phyloP scores from a whole-genome alignment of 2,888 invertebrate genomes.

The Ectropis crepuscularia region DNA sequence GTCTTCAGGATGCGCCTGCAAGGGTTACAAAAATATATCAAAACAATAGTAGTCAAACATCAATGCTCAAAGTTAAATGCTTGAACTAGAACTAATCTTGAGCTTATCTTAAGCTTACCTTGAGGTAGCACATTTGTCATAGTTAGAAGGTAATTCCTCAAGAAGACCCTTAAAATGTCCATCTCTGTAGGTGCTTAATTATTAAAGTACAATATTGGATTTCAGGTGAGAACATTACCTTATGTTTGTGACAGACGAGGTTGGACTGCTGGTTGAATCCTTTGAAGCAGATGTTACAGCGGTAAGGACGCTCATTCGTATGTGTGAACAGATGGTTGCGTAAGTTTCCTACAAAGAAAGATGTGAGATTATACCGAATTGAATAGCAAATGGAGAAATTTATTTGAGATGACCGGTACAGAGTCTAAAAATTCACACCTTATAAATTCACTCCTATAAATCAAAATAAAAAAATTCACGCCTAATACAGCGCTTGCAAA shows the following conservation, averaged over 20 bases:
- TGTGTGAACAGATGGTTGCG: slow-evolving; percentile 91
- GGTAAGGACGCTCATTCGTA: slow-evolving; percentile 91
- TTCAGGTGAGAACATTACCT: slow-evolving; percentile 65
- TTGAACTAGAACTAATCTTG: too few species aligned
- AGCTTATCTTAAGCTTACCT: too few species aligned
- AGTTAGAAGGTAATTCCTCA: background rate
- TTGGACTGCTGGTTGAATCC: slow-evolving; percentile 94
- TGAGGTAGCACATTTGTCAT: too few species aligned
- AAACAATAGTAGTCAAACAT: background rate
- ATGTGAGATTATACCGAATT: background rate
- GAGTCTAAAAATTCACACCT: too few species aligned
- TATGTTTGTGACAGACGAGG: slow-evolving; percentile 90
- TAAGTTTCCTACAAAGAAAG: slow-evolving; percentile 85
- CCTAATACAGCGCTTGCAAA: too few species aligned
- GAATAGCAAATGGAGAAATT: background rate
- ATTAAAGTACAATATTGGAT: too few species aligned
- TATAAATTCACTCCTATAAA: too few species aligned
- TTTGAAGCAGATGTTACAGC: slow-evolving; percentile 89
- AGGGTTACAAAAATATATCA: slow-evolving; percentile 9
- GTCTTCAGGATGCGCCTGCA: slow-evolving; percentile 67
- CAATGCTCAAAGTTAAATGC: too few species aligned
- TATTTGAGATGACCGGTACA: too few species aligned
- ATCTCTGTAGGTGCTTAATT: too few species aligned
- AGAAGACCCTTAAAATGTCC: background rate
- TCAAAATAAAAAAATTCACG: too few species aligned